Evolutionary conservation across 2,797 vertebrate genomes (phyloP).

Genomic region (Sebastes steindachneri): DNA sequence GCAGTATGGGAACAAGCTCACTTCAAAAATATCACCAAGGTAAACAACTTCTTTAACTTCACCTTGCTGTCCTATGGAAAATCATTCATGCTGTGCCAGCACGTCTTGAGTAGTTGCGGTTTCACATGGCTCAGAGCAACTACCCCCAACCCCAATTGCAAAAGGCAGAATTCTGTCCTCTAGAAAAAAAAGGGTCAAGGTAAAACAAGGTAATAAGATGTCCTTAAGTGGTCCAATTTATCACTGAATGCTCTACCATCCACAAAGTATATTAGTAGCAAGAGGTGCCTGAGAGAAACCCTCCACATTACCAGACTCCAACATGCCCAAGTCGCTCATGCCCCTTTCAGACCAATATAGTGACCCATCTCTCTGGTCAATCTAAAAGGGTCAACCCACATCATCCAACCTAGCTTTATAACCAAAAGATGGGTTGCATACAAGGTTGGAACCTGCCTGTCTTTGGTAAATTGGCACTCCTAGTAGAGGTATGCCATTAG

Average conservation of each 20-base stretch:
- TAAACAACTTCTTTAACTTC: background rate
- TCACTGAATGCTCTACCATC: background rate
- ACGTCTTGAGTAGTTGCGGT: background rate
- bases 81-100: background rate
- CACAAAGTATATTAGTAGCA: background rate
- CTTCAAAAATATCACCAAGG: background rate
- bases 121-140: background rate
- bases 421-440: background rate
- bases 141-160: background rate
- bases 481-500: background rate
- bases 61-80: background rate
- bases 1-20: background rate
- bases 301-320: background rate
- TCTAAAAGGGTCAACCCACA: background rate
- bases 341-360: background rate
- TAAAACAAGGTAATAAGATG: background rate
- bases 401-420: background rate
- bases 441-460: background rate
- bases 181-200: background rate
- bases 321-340: background rate
- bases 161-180: background rate
- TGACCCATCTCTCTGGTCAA: background rate
- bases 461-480: background rate
- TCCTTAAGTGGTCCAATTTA: background rate
- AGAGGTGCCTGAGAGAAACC: background rate